These are phyloP conservation scores for Limnephilus marmoratus DNA, from an alignment of 2,888 invertebrate genomes.

Conservation along the genomic window DNA sequence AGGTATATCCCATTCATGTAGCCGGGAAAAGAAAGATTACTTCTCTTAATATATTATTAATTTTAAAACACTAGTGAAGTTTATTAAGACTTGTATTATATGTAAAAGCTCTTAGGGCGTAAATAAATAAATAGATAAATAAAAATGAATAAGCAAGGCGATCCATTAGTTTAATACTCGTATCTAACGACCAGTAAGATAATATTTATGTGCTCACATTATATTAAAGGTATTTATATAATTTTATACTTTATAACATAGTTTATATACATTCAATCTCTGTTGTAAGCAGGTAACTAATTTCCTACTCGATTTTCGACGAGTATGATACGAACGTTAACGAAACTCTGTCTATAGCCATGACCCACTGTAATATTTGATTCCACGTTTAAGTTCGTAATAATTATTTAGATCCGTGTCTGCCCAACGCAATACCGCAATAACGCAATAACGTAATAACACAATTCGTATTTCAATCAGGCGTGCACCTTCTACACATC, in stretches of 20 bases:
- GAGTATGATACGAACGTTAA: slow-evolving; percentile 6
- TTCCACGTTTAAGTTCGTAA: neutral
- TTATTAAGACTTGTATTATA: too few species aligned
- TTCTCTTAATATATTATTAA: too few species aligned
- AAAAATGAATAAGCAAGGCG: neutral
- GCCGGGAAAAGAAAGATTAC: too few species aligned
- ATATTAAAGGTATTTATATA: too few species aligned
- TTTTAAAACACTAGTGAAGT: too few species aligned
- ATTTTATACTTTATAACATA: too few species aligned
- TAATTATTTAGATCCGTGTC: neutral
- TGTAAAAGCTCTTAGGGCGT: too few species aligned
- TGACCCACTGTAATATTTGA: neutral
- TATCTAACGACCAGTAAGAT: neutral
- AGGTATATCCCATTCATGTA: too few species aligned
- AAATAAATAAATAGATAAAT: too few species aligned
- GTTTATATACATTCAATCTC: neutral
- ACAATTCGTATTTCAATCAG: neutral
- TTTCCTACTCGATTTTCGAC: neutral
- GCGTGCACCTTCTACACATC: too few species aligned
- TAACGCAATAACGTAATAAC: neutral
- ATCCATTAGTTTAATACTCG: neutral
- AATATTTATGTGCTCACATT: too few species aligned
- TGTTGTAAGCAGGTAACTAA: neutral
- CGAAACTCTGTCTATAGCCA: neutral
- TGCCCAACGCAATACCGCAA: neutral